phyloP scores from a whole-genome alignment of 2,797 vertebrate genomes.

The Amblyopsis hoosieri region DNA sequence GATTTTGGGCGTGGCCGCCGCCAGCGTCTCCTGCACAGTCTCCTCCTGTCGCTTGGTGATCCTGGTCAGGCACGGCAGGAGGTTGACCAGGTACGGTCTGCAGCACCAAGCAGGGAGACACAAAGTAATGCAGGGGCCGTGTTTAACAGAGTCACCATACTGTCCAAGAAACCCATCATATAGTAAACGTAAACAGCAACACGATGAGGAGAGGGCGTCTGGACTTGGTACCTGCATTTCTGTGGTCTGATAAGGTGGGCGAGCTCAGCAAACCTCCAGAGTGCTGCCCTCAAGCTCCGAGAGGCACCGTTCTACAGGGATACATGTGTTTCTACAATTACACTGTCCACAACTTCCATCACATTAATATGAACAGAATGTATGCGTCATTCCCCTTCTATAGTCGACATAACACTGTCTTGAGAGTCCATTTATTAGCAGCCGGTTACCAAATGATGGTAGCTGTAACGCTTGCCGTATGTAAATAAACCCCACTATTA shows the following conservation, averaged over 20 bases:
- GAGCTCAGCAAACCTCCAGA: conserved; percentile 98
- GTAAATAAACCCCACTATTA: background rate
- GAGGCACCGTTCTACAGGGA: conserved; percentile 89
- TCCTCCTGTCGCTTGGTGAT: conserved; percentile 94
- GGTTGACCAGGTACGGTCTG: conserved; percentile 95
- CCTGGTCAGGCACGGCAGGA: conserved; percentile 91
- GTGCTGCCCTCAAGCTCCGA: conserved; percentile 92
- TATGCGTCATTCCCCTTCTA: background rate
- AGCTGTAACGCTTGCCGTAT: background rate
- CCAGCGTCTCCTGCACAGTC: conserved; percentile 92
- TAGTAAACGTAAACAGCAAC: background rate
- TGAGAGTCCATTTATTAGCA: background rate
- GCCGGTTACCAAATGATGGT: background rate
- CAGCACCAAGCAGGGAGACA: background rate
- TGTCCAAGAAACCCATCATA: background rate
- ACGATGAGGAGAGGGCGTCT: background rate
- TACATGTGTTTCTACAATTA: background rate
- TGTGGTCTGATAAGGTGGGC: conserved; percentile 96
- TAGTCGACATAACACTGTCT: background rate
- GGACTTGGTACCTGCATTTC: conserved; percentile 90
- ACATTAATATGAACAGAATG: background rate
- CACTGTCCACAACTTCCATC: background rate
- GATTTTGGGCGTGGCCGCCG: conserved; percentile 92
- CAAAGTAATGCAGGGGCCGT: background rate
- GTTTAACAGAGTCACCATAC: background rate